These are phyloP conservation scores for Dendroctonus ponderosae DNA, from an alignment of 1,140 invertebrate genomes.

Conservation along the genomic window DNA sequence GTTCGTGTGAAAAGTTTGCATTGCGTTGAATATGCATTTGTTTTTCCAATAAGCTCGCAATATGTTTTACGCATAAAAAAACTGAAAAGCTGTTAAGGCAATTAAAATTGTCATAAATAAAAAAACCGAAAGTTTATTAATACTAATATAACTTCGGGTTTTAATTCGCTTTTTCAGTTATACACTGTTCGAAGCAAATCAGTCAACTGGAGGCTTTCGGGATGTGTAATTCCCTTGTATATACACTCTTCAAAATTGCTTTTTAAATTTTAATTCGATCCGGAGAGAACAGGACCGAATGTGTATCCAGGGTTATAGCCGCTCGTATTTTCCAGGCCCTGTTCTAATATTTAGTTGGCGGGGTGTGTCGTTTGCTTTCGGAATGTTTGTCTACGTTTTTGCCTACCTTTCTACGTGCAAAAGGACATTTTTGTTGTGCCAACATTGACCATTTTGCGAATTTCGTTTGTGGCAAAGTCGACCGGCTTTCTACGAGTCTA, in stretches of 20 bases:
- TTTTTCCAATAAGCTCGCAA: too few relatives aligned
- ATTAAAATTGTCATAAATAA: neutral
- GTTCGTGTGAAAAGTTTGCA: too few relatives aligned
- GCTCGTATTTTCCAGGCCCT: conserved; percentile 23
- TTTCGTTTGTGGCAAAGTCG: too few relatives aligned
- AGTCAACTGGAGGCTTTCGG: conserved; percentile 25
- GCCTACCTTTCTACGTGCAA: too few relatives aligned
- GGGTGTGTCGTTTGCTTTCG: conserved; percentile 9
- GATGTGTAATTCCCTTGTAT: conserved; percentile 31
- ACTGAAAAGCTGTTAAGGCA: too few relatives aligned
- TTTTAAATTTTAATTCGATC: conserved; percentile 32
- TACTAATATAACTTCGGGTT: conserved; percentile 2
- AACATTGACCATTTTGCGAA: too few relatives aligned
- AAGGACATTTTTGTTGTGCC: too few relatives aligned
- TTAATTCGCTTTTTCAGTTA: conserved; percentile 5
- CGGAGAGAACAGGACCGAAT: conserved; percentile 28
- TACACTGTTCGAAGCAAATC: conserved; percentile 16
- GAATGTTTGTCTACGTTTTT: conserved; percentile 1
- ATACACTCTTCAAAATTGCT: conserved; percentile 35
- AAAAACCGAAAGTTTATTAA: neutral
- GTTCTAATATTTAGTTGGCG: conserved; percentile 26
- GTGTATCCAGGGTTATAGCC: conserved; percentile 27
- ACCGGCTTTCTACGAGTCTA: too few relatives aligned
- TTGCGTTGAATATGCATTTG: too few relatives aligned
- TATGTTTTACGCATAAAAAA: too few relatives aligned